Conservation (phyloP, 2,888 invertebrate genomes). For the Orchesellides sinensis region DNA sequence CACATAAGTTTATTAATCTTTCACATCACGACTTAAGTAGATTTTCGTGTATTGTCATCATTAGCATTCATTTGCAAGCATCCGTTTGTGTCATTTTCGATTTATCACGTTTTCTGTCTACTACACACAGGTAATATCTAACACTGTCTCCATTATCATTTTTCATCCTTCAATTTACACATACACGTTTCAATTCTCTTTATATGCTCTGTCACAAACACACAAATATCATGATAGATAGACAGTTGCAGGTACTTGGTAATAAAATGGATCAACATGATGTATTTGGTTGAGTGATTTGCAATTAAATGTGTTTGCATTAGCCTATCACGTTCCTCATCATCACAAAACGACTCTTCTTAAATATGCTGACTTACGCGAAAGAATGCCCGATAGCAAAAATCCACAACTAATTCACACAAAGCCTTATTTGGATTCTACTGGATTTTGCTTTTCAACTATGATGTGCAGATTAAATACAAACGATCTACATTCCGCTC, state of each 20-base stretch:
- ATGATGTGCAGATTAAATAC: too few relatives aligned
- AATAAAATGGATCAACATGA: constrained; percentile 51
- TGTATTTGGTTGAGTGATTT: constrained; percentile 41
- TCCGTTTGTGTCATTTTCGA: constrained; percentile 65
- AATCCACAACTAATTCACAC: too few relatives aligned
- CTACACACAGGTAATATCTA: not conserved
- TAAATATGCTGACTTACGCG: too few relatives aligned
- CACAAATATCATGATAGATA: too few relatives aligned
- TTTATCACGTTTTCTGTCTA: constrained; percentile 56
- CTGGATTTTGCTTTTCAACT: too few relatives aligned
- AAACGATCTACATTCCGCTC: too few relatives aligned
- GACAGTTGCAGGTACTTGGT: not conserved
- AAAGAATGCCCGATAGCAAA: too few relatives aligned
- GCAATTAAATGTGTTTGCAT: constrained; percentile 36
- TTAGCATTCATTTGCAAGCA: constrained; percentile 65
- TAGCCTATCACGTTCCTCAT: not conserved
- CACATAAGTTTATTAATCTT: constrained; percentile 64
- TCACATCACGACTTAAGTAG: constrained; percentile 63
- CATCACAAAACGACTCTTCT: too few relatives aligned
- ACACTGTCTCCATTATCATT: not conserved
- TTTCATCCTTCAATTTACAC: not conserved
- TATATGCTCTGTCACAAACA: not conserved
- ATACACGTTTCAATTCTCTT: not conserved
- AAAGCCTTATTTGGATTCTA: too few relatives aligned
- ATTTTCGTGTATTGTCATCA: constrained; percentile 67